These are phyloP conservation scores for Oegoconia quadripuncta DNA, from an alignment of 2,888 invertebrate species.

Conservation along the genomic window DNA sequence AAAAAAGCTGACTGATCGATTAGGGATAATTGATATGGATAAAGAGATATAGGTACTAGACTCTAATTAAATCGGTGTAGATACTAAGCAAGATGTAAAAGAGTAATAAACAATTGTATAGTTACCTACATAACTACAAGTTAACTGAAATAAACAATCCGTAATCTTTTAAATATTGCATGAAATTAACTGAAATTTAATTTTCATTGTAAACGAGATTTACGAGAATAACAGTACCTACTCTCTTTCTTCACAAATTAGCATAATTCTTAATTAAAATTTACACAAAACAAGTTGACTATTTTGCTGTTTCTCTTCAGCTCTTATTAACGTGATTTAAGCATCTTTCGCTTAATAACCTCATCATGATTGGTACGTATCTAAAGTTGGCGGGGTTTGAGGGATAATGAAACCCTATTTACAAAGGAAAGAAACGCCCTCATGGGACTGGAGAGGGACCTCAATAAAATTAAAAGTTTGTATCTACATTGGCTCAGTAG, in stretches of 20 bases:
- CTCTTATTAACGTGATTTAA: background rate
- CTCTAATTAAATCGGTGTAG: too few species aligned
- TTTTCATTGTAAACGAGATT: conserved; percentile 35
- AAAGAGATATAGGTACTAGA: too few species aligned
- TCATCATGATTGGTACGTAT: background rate
- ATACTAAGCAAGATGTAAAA: too few species aligned
- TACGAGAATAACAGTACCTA: conserved; percentile 23
- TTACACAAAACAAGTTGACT: conserved; percentile 21
- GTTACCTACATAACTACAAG: too few species aligned
- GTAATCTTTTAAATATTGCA: too few species aligned
- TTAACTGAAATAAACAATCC: too few species aligned
- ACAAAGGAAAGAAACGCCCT: background rate
- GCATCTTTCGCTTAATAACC: background rate
- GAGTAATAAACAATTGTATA: too few species aligned
- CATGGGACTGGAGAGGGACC: conserved; percentile 1
- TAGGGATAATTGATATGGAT: too few species aligned
- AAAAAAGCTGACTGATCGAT: too few species aligned
- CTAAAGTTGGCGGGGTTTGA: background rate
- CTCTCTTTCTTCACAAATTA: conserved; percentile 37
- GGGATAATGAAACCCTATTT: conserved; percentile 6
- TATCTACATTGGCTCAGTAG: background rate
- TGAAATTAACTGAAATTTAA: conserved; percentile 24
- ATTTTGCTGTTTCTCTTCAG: background rate
- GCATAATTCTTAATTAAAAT: conserved; percentile 50
- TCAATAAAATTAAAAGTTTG: conserved; percentile 5